phyloP scores from a whole-genome alignment of 2,888 invertebrate species.

The Trachelus stipa region DNA sequence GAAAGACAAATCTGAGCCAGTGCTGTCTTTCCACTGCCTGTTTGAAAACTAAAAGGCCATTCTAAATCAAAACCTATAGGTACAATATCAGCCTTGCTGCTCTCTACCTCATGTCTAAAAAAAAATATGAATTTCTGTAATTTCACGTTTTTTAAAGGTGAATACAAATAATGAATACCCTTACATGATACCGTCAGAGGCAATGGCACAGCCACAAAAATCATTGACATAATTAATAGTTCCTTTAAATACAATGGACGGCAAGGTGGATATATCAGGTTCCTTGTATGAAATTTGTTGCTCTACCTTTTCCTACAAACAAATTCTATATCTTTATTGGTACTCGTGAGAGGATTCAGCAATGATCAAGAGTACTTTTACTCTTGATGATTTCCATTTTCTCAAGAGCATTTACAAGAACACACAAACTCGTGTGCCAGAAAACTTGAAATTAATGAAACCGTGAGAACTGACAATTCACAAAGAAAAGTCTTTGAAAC shows the following conservation, averaged over 20 bases:
- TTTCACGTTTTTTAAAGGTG: slow-evolving; percentile 15
- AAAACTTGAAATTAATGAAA: no score
- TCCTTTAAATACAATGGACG: slow-evolving; percentile 50
- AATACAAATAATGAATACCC: slow-evolving; percentile 23
- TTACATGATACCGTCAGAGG: slow-evolving; percentile 59
- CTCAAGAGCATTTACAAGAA: no score
- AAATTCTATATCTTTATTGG: neutral
- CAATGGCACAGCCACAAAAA: slow-evolving; percentile 52
- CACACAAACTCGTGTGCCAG: no score
- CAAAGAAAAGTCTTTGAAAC: neutral
- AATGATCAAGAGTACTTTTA: no score
- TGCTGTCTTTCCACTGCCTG: slow-evolving; percentile 72
- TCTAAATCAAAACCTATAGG: slow-evolving; percentile 76
- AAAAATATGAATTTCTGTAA: slow-evolving; percentile 16
- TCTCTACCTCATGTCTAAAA: slow-evolving; percentile 61
- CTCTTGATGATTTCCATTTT: no score
- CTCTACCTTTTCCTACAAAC: slow-evolving; percentile 31
- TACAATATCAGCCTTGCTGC: slow-evolving; percentile 56
- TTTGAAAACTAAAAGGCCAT: slow-evolving; percentile 75
- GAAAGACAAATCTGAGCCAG: slow-evolving; percentile 74
- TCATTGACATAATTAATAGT: slow-evolving; percentile 48
- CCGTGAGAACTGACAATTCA: neutral
- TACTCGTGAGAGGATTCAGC: neutral
- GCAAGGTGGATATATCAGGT: slow-evolving; percentile 32
- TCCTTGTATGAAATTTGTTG: slow-evolving; percentile 29